Conservation (phyloP, 2,888 invertebrate species). For the Emmelina monodactyla region DNA sequence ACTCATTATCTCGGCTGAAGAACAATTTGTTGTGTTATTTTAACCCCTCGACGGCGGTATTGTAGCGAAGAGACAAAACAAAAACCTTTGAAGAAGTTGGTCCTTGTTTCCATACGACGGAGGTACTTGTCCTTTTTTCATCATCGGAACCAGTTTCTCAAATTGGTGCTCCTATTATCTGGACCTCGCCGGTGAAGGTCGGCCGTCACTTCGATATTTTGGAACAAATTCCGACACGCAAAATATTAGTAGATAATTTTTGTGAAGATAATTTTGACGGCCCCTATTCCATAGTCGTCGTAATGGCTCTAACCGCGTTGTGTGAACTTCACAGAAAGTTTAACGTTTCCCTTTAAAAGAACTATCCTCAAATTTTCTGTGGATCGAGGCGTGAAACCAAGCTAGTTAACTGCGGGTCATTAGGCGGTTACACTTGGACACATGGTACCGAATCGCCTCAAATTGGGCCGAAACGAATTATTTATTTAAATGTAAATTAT, state of each 20-base stretch:
- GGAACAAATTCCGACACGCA: slow-evolving; percentile 60
- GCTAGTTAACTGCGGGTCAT: slow-evolving; percentile 48
- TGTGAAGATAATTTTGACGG: slow-evolving; percentile 11
- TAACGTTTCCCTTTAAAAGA: too few relatives aligned
- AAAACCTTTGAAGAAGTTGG: slow-evolving; percentile 33
- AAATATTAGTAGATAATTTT: slow-evolving; percentile 44
- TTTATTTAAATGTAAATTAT: slow-evolving; percentile 63
- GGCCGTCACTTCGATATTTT: slow-evolving; percentile 47
- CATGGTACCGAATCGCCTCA: slow-evolving; percentile 40
- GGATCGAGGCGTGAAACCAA: slow-evolving; percentile 53
- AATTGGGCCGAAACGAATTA: slow-evolving; percentile 59
- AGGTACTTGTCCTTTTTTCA: slow-evolving; percentile 40
- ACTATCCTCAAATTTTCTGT: too few relatives aligned
- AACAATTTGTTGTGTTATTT: too few relatives aligned
- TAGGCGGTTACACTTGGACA: slow-evolving; percentile 43
- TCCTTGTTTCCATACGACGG: slow-evolving; percentile 41
- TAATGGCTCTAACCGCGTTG: background rate
- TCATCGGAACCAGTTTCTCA: slow-evolving; percentile 49
- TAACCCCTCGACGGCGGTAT: too few relatives aligned
- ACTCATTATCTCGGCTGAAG: too few relatives aligned
- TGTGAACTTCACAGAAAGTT: background rate
- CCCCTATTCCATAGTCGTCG: background rate
- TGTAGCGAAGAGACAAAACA: slow-evolving; percentile 31
- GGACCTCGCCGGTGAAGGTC: slow-evolving; percentile 52
- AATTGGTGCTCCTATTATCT: slow-evolving; percentile 63